Evolutionary conservation across 2,113 vertebrate species (phyloP).

Genomic region (Illadopsis cleaveri): DNA sequence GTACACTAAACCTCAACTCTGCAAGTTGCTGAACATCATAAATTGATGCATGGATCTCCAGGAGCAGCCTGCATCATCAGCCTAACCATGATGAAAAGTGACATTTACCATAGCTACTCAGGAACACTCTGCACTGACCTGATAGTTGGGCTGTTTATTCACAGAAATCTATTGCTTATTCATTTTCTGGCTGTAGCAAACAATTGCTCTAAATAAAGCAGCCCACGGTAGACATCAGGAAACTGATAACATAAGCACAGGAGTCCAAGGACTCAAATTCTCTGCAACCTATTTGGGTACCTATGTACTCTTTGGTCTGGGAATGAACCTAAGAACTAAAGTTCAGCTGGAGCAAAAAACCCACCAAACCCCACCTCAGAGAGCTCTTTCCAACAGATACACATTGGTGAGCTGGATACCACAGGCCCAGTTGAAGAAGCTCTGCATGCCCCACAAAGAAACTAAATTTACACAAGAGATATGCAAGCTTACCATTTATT

Average conservation of each 20-base stretch:
- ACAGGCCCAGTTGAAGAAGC: background rate
- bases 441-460: background rate
- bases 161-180: background rate
- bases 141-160: background rate
- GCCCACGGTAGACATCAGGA: background rate
- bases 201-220: background rate
- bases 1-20: background rate
- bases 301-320: background rate
- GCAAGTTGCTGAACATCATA: background rate
- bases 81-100: background rate
- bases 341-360: background rate
- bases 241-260: background rate
- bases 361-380: fast-evolving
- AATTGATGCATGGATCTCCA: background rate
- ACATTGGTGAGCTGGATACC: background rate
- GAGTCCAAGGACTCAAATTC: background rate
- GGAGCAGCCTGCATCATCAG: background rate
- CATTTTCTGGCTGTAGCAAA: background rate
- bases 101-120: background rate
- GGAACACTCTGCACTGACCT: background rate
- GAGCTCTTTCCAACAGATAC: background rate
- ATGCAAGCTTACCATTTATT: background rate
- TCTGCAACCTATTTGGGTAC: background rate
- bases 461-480: background rate
- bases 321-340: background rate